These are phyloP conservation scores for Scaptomyza hsui DNA, from an alignment of 1,140 invertebrate genomes.

Conservation along the genomic window DNA sequence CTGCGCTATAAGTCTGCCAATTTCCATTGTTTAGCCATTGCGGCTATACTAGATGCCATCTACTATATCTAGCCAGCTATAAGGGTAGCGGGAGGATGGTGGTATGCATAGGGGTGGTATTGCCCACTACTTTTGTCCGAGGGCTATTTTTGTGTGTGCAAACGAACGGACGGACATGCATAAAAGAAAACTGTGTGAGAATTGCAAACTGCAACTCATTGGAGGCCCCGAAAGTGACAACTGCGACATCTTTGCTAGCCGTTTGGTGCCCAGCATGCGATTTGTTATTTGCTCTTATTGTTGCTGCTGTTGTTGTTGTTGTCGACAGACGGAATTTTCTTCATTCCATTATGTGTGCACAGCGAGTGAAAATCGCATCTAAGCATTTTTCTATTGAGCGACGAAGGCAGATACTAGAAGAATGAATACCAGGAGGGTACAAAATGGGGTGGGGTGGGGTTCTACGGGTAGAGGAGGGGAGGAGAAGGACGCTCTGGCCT, in stretches of 20 bases:
- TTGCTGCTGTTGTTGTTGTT: slow-evolving; percentile 40
- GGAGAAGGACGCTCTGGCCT: slow-evolving; percentile 38
- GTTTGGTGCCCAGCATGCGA: slow-evolving; percentile 68
- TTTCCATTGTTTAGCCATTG: slow-evolving; percentile 74
- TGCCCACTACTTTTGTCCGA: slow-evolving; percentile 77
- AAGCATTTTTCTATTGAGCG: slow-evolving; percentile 81
- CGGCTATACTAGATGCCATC: slow-evolving; percentile 37
- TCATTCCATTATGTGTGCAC: slow-evolving; percentile 83
- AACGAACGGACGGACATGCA: slow-evolving; percentile 29
- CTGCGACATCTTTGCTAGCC: slow-evolving; percentile 65
- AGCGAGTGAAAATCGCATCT: slow-evolving; percentile 70
- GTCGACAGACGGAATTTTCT: slow-evolving; percentile 81
- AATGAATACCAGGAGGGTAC: slow-evolving; percentile 29
- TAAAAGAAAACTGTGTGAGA: slow-evolving; percentile 54
- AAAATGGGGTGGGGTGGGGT: slow-evolving; percentile 1
- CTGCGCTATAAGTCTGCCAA: slow-evolving; percentile 75
- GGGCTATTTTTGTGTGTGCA: slow-evolving; percentile 80
- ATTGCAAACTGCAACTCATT: slow-evolving; percentile 72
- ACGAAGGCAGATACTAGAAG: slow-evolving; percentile 51
- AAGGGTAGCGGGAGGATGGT: slow-evolving; percentile 18
- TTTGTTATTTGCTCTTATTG: slow-evolving; percentile 45
- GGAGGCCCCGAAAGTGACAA: slow-evolving; percentile 77
- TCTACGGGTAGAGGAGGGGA: too few relatives aligned
- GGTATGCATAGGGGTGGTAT: not conserved
- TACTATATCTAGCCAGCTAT: too few relatives aligned